A percentile compares a stretch with the other conserved stretches of the same genome.
These are phyloP conservation scores for Coelinius sp. DNA, from an alignment of 2,888 invertebrate species.

Conservation along the genomic window DNA sequence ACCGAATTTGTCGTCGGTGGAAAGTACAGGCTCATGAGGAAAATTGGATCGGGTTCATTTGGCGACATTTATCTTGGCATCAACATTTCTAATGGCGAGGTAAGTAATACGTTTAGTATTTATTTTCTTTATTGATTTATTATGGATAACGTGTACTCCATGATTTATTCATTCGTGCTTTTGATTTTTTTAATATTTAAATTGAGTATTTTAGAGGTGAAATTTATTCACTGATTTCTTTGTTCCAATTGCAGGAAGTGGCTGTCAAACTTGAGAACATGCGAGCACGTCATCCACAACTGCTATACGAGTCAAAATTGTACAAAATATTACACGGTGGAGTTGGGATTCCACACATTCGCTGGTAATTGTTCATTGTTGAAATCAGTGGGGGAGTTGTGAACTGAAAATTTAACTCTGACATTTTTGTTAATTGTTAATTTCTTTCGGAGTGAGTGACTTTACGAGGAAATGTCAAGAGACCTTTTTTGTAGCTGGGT, in stretches of 20 bases:
- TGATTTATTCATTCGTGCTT: too few species aligned
- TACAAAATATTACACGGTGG: slow-evolving; percentile 99
- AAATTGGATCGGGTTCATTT: slow-evolving; percentile 99
- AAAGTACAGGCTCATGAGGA: slow-evolving; percentile 94
- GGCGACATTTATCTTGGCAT: slow-evolving; percentile 98
- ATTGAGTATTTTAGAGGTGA: background rate
- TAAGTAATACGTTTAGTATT: slow-evolving; percentile 67
- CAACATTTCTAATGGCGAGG: slow-evolving; percentile 92
- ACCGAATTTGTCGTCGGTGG: slow-evolving; percentile 89
- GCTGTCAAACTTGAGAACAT: slow-evolving; percentile 98
- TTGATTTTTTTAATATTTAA: too few species aligned
- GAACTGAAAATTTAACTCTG: too few species aligned
- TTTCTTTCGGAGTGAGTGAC: too few species aligned
- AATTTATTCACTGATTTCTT: slow-evolving; percentile 13
- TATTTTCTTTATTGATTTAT: too few species aligned
- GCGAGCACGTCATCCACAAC: slow-evolving; percentile 97
- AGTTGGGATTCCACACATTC: slow-evolving; percentile 96
- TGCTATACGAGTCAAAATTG: slow-evolving; percentile 98
- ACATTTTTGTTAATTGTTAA: too few species aligned
- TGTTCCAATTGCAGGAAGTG: slow-evolving; percentile 83
- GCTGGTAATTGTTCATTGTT: slow-evolving; percentile 68
- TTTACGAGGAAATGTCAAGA: too few species aligned
- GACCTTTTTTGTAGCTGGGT: too few species aligned
- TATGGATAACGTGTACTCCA: too few species aligned
- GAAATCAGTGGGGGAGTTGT: background rate